Percentiles rank a stretch among this genome's conserved stretches.
Evolutionary conservation across 2,888 invertebrate species (phyloP).

Genomic region (Embidobia sp.): DNA sequence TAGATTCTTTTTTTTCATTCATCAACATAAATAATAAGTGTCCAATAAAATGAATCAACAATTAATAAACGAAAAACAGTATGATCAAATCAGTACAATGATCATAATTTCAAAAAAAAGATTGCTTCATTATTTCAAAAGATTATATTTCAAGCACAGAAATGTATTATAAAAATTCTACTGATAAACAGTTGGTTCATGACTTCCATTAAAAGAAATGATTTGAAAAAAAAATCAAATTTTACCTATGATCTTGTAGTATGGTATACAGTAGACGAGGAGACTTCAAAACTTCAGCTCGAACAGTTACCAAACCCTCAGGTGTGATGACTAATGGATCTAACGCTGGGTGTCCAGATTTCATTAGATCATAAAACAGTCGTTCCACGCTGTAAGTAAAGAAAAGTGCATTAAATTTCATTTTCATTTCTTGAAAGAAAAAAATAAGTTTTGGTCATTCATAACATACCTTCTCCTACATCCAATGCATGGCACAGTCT

Average conservation of each 20-base stretch:
- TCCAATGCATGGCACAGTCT: constrained; percentile 96
- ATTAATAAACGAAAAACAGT: no score
- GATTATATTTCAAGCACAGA: no score
- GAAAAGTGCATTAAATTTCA: background rate
- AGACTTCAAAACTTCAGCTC: constrained; percentile 89
- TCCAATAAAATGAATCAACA: no score
- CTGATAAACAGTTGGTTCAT: no score
- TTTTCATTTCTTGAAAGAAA: background rate
- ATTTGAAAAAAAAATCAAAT: constrained; percentile 12
- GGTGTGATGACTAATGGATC: constrained; percentile 91
- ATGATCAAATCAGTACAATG: no score
- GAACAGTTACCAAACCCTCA: constrained; percentile 90
- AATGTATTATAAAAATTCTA: no score
- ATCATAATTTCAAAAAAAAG: no score
- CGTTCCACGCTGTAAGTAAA: constrained; percentile 88
- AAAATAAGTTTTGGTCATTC: background rate
- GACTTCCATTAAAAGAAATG: no score
- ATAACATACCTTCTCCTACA: constrained; percentile 91
- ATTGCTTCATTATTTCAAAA: no score
- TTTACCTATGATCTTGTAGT: constrained; percentile 94
- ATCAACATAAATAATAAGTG: no score
- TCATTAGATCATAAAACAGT: constrained; percentile 92
- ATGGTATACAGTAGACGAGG: constrained; percentile 92
- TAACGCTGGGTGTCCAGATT: constrained; percentile 92
- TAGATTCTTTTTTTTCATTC: no score